phyloP scores from a whole-genome alignment of 1,140 invertebrate species.

The Calephelis virginiensis region DNA sequence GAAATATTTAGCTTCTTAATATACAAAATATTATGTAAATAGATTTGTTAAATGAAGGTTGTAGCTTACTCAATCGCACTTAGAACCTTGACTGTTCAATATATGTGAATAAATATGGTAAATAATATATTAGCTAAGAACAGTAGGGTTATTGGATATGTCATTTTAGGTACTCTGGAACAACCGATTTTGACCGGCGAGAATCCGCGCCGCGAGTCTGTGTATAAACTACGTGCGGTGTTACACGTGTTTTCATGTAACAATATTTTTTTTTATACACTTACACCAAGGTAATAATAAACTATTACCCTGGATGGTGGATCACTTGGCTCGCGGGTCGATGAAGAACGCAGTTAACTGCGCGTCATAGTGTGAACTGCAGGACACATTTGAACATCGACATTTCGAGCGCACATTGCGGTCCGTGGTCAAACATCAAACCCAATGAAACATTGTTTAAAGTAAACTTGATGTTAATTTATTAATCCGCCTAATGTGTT shows the following conservation, averaged over 20 bases:
- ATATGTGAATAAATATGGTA: too few species aligned
- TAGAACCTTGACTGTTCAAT: too few species aligned
- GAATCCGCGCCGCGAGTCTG: conserved; percentile 20
- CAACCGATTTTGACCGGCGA: conserved; percentile 36
- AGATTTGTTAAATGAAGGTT: too few species aligned
- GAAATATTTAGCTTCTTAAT: too few species aligned
- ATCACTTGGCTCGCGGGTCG: conserved; percentile 88
- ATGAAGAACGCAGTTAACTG: conserved; percentile 92
- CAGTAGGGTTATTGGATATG: conserved; percentile 50
- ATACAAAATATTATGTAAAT: too few species aligned
- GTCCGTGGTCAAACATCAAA: conserved; percentile 16
- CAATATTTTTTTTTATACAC: not conserved
- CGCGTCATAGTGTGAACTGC: conserved; percentile 89
- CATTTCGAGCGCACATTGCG: conserved; percentile 87
- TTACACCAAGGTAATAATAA: conserved; percentile 13
- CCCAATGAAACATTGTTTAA: too few species aligned
- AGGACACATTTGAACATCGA: conserved; percentile 88
- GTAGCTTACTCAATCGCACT: too few species aligned
- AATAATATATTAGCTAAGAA: too few species aligned
- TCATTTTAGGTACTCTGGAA: conserved; percentile 36
- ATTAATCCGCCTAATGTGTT: too few species aligned
- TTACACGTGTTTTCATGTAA: not conserved
- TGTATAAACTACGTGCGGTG: not conserved
- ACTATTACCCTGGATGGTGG: conserved; percentile 79
- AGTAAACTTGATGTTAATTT: too few species aligned